Base-by-base conservation (phyloP, 2,797 vertebrate genomes). In the Etheostoma perlongum region DNA sequence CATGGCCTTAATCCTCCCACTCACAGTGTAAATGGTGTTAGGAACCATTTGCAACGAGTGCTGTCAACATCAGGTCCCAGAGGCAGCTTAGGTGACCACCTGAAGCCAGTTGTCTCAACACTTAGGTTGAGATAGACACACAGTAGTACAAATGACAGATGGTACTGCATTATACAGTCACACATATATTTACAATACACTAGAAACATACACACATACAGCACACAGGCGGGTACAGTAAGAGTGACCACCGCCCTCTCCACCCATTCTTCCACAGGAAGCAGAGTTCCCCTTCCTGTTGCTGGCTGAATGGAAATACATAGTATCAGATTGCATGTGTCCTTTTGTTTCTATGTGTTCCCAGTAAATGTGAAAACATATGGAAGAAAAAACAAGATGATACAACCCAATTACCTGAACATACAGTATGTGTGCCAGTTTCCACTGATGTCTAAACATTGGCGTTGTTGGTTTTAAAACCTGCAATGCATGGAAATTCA, bases 221-320 rank as follows among this genome's bases (percentile, higher is more conserved):
- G 75, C 30, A 66, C 30, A 64, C 66, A 55, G 67, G 74, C 6
- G 73, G 59, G 63, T 83, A 76, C 55, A 67, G 52, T 57, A 59
- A 62, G 58, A 72, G 53, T 79, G 78, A 79, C 79, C 76, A 62
- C 64, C 25, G 44, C 85, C 76, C 72, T 82, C 87, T 88, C 88
- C 92, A 91, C 90, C 91, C 86, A 90, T 90, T 93, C 87, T 91
- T 91, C 84, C 85, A 88, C 89, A 93, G 93, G 93, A 94, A 88
- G 79, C 74, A 25, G 16, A 5, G 30, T 86, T 94, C 93, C 93
- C 68, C 76, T 94, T 94, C 92, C 93, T 93, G 92, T 92, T 88
- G 84, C 90, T 59, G 74, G 68, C 68, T 78, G 67, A 78, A 78
- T 90, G 79, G 74, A 89, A 93, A 91, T 68, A 70, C 75, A 74